phyloP scores from a whole-genome alignment of 2,113 vertebrate species.

The Odobenus rosmarus region DNA sequence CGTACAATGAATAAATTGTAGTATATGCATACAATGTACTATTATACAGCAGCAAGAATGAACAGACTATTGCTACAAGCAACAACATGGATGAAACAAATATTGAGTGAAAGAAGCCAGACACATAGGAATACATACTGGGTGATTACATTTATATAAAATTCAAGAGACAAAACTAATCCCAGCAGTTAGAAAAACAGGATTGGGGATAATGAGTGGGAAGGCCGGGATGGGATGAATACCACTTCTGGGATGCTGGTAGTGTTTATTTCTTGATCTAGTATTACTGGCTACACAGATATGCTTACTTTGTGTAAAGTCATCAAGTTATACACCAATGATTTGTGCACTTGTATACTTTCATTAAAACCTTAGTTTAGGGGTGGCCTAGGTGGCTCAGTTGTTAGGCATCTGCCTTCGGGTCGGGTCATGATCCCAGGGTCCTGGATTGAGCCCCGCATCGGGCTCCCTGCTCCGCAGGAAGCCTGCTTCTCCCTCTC shows the following conservation, averaged over 20 bases:
- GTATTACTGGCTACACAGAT: neutral
- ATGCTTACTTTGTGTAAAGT: neutral
- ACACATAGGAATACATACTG: neutral
- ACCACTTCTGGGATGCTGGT: neutral
- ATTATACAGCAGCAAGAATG: slow-evolving; percentile 3
- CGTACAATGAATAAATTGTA: neutral
- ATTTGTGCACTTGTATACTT: slow-evolving; percentile 6
- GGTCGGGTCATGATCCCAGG: too few species aligned
- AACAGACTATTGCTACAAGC: slow-evolving; percentile 41
- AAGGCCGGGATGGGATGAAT: neutral
- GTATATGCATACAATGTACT: neutral
- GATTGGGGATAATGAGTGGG: neutral
- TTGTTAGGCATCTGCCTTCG: too few species aligned
- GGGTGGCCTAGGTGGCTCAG: too few species aligned
- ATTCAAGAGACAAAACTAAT: slow-evolving; percentile 30
- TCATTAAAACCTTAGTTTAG: neutral
- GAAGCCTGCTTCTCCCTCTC: too few species aligned
- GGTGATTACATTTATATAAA: neutral
- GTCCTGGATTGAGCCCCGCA: too few species aligned
- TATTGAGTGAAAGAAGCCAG: neutral
- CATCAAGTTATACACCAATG: neutral
- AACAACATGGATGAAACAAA: neutral
- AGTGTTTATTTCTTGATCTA: slow-evolving; percentile 6
- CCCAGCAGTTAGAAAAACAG: neutral
- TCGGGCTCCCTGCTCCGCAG: too few species aligned